Evolutionary conservation across 1,140 invertebrate species (phyloP), one percentile per base, ranked within the genome.

Genomic region (Drosophila cardini): DNA sequence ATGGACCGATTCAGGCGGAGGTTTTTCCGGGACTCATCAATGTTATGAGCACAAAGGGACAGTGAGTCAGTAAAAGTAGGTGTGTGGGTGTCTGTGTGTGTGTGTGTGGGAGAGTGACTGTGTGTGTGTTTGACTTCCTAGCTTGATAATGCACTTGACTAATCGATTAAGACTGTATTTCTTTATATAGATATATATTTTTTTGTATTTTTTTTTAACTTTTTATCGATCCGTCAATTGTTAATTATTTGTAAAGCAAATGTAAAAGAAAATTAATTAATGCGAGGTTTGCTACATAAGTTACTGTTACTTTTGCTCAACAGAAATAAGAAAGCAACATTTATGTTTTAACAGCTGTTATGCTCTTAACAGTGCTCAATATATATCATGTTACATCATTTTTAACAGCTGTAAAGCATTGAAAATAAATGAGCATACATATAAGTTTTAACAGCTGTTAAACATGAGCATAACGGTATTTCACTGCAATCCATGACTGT

Each of bases 1-100:
- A 96, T 83, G 96, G 96, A 4, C 95, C 97, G 0, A 93, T 96
- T 30, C 98, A 99, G 93, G 98, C 95, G 1, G 97, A 98, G 93
- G 94, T 99, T 50, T 95, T 98, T 84, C 95, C 97, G n/a, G 95
- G 95, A 16, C 91, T 97, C 76, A 96, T 96, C 4, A 95, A 94
- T 65, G 93, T 98, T 3, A 95, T 97, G 94, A 95, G 95, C 53
- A 89, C 68, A 21, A 87, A 53, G 11, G 61, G 68, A 1, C 36
- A 64, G 52, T 75, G 61, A 64, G 30, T 21, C 9, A n/a, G 11
- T 26, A 26, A 26, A 26, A 26, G 21, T 26, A 26, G 21, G 4
- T 26, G 21, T 26, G 4, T 26, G 21, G 4, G 21, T 26, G 21
- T 15, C 1, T 10, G 9, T 61, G 10, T 40, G 7, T 15, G 26